Evolutionary conservation across 2,888 invertebrate genomes (phyloP).

Genomic region (Ypsolopha sequella): DNA sequence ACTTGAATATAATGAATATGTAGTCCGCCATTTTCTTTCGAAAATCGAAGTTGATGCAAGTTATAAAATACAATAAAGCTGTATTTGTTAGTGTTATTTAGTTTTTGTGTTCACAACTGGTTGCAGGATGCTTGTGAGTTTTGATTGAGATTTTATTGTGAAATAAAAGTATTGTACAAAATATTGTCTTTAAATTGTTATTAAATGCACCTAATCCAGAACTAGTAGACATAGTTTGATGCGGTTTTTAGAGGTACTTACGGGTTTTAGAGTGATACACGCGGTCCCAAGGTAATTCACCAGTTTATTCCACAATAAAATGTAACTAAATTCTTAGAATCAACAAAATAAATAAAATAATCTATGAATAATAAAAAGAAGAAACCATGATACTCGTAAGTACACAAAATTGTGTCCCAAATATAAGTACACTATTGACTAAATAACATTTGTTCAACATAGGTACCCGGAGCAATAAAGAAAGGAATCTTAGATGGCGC

Average conservation of each 20-base stretch:
- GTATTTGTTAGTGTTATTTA: constrained; percentile 29
- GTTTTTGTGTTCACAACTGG: constrained; percentile 46
- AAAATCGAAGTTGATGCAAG: neutral
- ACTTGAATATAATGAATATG: neutral
- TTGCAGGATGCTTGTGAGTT: constrained; percentile 54
- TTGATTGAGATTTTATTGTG: constrained; percentile 63
- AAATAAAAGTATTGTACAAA: constrained; percentile 58
- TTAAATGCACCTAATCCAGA: too few relatives aligned
- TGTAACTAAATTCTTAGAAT: constrained; percentile 12
- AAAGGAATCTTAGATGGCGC: too few relatives aligned
- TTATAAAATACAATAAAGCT: neutral
- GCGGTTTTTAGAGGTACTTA: too few relatives aligned
- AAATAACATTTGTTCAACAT: too few relatives aligned
- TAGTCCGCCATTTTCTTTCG: constrained; percentile 6
- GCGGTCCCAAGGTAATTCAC: constrained; percentile 11
- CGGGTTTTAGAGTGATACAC: too few relatives aligned
- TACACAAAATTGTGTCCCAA: too few relatives aligned
- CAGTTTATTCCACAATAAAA: constrained; percentile 29
- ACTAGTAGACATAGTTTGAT: too few relatives aligned
- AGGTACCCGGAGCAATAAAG: too few relatives aligned
- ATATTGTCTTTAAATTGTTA: neutral
- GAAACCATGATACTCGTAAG: too few relatives aligned
- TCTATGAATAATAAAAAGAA: too few relatives aligned
- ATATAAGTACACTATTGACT: too few relatives aligned
- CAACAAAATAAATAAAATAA: neutral